Base-by-base conservation (phyloP, 2,888 invertebrate species). In the Mythimna lalbum region DNA sequence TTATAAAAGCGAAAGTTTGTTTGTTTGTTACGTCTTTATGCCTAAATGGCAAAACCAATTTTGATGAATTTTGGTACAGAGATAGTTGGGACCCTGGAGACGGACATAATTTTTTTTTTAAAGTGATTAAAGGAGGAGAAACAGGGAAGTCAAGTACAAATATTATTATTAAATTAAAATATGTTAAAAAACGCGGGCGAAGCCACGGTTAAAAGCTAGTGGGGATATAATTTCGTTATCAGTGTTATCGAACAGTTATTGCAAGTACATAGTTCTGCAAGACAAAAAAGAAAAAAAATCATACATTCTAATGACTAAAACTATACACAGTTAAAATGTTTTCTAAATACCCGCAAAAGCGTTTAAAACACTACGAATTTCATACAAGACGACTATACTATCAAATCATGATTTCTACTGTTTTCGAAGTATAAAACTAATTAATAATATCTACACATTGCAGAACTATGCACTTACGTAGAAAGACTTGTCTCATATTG, bases 401-500 rank as follows among this genome's bases (percentile, higher is more conserved):
- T 19, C 4, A 49, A 55, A 49, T 6, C 12, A 36, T 36, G 23
- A 71, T 47, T 21, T 49, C 53, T 77, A 79, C 57, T 4, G 17
- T n/a, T 65, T 52, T 53, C 19, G 21, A 63, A 60, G n/a, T 53
- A 53, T 36, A n/a, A 53, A 55, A n/a, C 21, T 5, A 5, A 67
- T 19, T 27, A 64, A 19, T 64, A 49, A 39, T 27, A 60, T 67
- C 72, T 84, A 87, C 70, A 66, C 61, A 73, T 91, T 95, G 95
- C 95, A 95, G 95, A 95, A 95, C 95, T 93, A 95, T 96, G 95
- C 95, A 95, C 95, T 96, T 93, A 96, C 95, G 92, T 89, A 87
- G 86, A 80, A 52, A 49, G 64, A 4, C 21, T 55, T 55, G 66
- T 74, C 50, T 43, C 83, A 87, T 63, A 87, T 75, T 6, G 87